phyloP scores from a whole-genome alignment of 1,140 invertebrate genomes.

The Neodiprion virginianus region DNA sequence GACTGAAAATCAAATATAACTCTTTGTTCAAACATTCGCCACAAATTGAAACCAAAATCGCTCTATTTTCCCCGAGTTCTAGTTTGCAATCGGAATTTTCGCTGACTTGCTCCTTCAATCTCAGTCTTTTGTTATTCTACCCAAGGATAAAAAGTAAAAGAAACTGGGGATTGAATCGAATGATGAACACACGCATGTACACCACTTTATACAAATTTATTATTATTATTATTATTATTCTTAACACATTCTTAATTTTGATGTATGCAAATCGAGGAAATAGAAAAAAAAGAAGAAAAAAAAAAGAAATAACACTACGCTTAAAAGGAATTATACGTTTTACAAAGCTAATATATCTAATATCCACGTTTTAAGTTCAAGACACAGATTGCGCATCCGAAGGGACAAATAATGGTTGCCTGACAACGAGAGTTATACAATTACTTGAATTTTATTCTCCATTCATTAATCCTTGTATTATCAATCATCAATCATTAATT shows the following conservation, averaged over 20 bases:
- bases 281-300: neutral
- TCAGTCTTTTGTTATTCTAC: too few species aligned
- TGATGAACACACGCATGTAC: slow-evolving; percentile 16
- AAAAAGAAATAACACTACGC: slow-evolving; percentile 12
- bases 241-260: slow-evolving; percentile 50
- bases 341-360: slow-evolving; percentile 48
- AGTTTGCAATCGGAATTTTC: too few species aligned
- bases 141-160: too few species aligned
- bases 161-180: too few species aligned
- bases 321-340: slow-evolving; percentile 52
- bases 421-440: neutral
- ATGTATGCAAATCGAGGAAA: neutral
- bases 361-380: neutral
- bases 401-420: neutral
- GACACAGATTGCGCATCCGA: neutral
- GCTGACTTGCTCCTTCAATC: too few species aligned
- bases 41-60: too few species aligned
- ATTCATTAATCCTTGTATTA: slow-evolving; percentile 3
- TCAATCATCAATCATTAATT: slow-evolving; percentile 27
- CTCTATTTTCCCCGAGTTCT: too few species aligned
- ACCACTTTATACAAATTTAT: slow-evolving; percentile 62
- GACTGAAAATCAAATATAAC: too few species aligned
- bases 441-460: neutral
- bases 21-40: too few species aligned
- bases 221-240: slow-evolving; percentile 35